These are phyloP conservation scores for Folsomia manolachei DNA, from an alignment of 2,888 invertebrate species.

Conservation along the genomic window DNA sequence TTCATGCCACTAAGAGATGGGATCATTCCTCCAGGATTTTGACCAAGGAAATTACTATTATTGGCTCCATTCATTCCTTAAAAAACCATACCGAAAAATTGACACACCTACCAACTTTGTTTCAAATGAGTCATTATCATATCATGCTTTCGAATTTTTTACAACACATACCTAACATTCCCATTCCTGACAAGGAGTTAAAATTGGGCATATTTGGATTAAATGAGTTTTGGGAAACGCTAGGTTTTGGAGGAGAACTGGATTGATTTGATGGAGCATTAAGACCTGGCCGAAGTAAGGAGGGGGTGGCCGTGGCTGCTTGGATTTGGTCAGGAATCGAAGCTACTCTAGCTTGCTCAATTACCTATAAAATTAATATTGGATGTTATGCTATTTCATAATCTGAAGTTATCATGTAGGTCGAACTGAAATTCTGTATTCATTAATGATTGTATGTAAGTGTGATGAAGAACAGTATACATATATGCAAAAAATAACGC, in stretches of 20 bases:
- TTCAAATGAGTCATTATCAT: background rate
- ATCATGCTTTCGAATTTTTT: background rate
- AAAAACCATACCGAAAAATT: too few relatives aligned
- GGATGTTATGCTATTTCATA: too few relatives aligned
- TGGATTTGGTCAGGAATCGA: conserved; percentile 64
- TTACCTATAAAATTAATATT: conserved; percentile 58
- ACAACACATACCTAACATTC: background rate
- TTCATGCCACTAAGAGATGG: background rate
- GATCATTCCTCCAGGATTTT: background rate
- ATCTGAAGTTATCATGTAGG: too few relatives aligned
- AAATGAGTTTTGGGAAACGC: conserved; percentile 11
- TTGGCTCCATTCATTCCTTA: background rate
- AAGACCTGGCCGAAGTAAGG: background rate
- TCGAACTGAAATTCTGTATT: too few relatives aligned
- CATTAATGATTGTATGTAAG: too few relatives aligned
- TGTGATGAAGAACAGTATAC: too few relatives aligned
- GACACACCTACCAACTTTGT: too few relatives aligned
- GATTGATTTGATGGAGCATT: background rate
- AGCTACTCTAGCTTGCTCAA: conserved; percentile 75
- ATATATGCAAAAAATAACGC: background rate
- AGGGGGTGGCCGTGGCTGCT: conserved; percentile 49
- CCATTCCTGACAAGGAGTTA: background rate
- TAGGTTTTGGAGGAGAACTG: conserved; percentile 56
- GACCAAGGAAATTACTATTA: background rate
- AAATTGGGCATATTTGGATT: background rate